Evolutionary conservation across 2,888 invertebrate species (phyloP).

Genomic region (Philopedon plagiatum): DNA sequence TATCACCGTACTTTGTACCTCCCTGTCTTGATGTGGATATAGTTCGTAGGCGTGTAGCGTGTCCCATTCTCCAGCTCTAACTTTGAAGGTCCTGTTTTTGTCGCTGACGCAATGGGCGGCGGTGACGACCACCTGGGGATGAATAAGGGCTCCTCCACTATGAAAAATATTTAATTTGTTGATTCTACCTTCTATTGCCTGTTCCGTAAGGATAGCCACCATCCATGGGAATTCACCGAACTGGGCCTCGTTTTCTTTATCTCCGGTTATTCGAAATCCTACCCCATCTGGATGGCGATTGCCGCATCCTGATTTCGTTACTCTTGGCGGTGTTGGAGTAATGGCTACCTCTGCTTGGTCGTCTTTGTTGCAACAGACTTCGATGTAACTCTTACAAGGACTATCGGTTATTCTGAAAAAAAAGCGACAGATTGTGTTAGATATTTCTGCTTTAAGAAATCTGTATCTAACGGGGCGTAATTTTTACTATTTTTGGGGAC

Average conservation of each 20-base stretch:
- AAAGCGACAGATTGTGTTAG: too few species aligned
- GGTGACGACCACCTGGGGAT: slow-evolving; percentile 82
- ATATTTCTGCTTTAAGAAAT: too few species aligned
- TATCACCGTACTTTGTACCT: slow-evolving; percentile 63
- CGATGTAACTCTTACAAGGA: slow-evolving; percentile 70
- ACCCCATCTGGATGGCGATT: slow-evolving; percentile 81
- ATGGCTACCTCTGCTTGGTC: slow-evolving; percentile 56
- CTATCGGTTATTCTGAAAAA: slow-evolving; percentile 56
- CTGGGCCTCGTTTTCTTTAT: slow-evolving; percentile 77
- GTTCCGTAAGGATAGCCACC: slow-evolving; percentile 77
- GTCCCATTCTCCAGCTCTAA: slow-evolving; percentile 89
- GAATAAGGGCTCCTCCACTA: slow-evolving; percentile 87
- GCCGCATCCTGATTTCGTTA: slow-evolving; percentile 75
- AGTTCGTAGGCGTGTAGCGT: slow-evolving; percentile 81
- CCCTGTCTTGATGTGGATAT: slow-evolving; percentile 73
- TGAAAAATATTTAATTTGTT: slow-evolving; percentile 56
- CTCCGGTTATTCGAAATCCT: slow-evolving; percentile 79
- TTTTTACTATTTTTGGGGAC: too few species aligned
- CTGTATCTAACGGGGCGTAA: too few species aligned
- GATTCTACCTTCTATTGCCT: slow-evolving; percentile 69
- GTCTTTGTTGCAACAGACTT: slow-evolving; percentile 71
- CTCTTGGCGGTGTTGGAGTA: slow-evolving; percentile 59
- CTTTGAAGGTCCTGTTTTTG: slow-evolving; percentile 61
- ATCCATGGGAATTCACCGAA: slow-evolving; percentile 91
- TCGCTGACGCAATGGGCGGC: slow-evolving; percentile 83